phyloP scores from a whole-genome alignment of 2,888 invertebrate genomes.

The Thecocarcelia acutangulata region DNA sequence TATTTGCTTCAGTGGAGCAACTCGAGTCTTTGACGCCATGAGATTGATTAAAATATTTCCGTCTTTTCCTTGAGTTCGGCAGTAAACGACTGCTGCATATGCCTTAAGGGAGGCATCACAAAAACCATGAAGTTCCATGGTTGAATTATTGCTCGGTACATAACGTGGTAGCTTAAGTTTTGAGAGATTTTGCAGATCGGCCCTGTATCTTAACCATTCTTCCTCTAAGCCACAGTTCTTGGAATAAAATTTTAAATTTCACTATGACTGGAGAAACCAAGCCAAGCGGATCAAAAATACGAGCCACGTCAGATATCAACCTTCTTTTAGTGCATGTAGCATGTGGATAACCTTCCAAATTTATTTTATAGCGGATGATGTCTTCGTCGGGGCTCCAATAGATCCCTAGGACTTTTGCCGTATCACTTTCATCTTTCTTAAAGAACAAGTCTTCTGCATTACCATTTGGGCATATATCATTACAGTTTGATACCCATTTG shows the following conservation, averaged over 20 bases:
- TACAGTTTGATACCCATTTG: too few species aligned
- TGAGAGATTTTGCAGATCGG: conserved; percentile 1
- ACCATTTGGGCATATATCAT: too few species aligned
- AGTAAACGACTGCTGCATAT: conserved; percentile 35
- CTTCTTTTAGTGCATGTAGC: conserved; percentile 25
- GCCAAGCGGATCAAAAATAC: too few species aligned
- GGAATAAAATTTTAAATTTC: too few species aligned
- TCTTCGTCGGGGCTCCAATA: conserved; percentile 38
- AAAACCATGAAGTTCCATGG: conserved; percentile 22
- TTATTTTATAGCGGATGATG: conserved; percentile 38
- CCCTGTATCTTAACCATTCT: conserved; percentile 22
- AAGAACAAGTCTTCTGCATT: too few species aligned
- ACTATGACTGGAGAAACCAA: too few species aligned
- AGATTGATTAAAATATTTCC: not conserved
- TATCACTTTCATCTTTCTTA: too few species aligned
- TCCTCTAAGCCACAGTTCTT: too few species aligned
- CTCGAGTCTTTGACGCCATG: conserved; percentile 43
- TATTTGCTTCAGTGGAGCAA: conserved; percentile 21
- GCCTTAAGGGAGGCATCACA: conserved; percentile 37
- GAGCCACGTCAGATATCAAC: conserved; percentile 38
- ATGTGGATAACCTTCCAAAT: too few species aligned
- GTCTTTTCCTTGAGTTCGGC: not conserved
- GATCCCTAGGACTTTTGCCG: too few species aligned
- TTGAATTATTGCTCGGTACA: not conserved
- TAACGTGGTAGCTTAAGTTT: not conserved